Percentiles rank a stretch among this genome's conserved stretches.
phyloP scores from a whole-genome alignment of 2,797 vertebrate species.

The Kryptolebias ocellatus region DNA sequence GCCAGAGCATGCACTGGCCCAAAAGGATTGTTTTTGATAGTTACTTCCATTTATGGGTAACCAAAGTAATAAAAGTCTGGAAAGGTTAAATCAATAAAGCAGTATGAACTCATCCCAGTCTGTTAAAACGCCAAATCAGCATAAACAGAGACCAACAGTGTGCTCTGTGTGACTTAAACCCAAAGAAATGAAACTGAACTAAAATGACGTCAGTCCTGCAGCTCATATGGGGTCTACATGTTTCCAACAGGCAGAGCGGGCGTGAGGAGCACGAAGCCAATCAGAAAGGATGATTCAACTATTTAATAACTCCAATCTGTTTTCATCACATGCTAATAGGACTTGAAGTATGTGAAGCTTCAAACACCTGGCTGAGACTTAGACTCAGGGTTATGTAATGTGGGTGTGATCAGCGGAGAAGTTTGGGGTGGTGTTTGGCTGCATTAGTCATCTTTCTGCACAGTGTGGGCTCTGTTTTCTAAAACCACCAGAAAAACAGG shows the following conservation, averaged over 20 bases:
- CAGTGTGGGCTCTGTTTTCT: slow-evolving; percentile 67
- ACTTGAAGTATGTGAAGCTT: slow-evolving; percentile 2
- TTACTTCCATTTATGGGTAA: neutral
- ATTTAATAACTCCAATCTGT: slow-evolving; percentile 42
- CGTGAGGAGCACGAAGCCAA: neutral
- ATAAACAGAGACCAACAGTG: slow-evolving; percentile 44
- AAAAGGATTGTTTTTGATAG: no score
- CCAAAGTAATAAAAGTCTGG: neutral
- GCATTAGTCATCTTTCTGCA: slow-evolving; percentile 58
- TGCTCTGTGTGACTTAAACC: slow-evolving; percentile 35
- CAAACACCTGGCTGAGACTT: slow-evolving; percentile 55
- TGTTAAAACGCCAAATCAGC: slow-evolving; percentile 10
- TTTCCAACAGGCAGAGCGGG: neutral
- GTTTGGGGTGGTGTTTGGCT: slow-evolving; percentile 21
- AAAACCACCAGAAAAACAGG: neutral
- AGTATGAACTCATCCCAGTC: neutral
- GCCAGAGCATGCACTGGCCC: no score
- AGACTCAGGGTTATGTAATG: slow-evolving; percentile 45
- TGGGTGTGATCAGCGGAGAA: slow-evolving; percentile 14
- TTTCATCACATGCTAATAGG: slow-evolving; percentile 36
- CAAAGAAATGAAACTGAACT: slow-evolving; percentile 18
- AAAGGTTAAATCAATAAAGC: neutral
- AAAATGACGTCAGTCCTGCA: slow-evolving; percentile 31
- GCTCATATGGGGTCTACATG: slow-evolving; percentile 21
- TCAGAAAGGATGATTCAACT: slow-evolving; percentile 32